These are phyloP conservation scores for Phytoseiulus persimilis DNA, from an alignment of 2,888 invertebrate genomes.

Conservation along the genomic window DNA sequence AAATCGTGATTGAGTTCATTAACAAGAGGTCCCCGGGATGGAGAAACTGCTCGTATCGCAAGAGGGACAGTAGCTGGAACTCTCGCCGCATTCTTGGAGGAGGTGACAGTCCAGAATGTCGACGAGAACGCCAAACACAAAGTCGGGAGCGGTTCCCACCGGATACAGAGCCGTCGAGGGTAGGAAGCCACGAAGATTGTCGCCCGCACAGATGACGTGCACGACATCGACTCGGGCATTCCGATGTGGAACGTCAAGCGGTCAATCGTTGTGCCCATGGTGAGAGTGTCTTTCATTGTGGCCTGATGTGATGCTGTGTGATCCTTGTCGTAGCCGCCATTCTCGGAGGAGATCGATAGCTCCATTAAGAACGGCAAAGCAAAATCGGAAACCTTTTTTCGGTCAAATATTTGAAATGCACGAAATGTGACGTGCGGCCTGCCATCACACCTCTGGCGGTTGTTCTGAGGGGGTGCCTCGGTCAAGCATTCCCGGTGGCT, in stretches of 20 bases:
- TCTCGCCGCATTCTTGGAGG: no score
- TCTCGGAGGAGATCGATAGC: background rate
- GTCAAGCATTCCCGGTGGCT: background rate
- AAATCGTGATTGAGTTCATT: no score
- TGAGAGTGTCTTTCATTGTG: background rate
- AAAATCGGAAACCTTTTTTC: conserved; percentile 14
- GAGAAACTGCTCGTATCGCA: no score
- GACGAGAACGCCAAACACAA: no score
- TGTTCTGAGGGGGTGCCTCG: background rate
- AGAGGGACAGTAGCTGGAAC: no score
- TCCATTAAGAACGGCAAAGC: conserved; percentile 12
- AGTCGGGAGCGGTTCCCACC: background rate
- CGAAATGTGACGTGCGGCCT: conserved; percentile 15
- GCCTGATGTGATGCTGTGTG: background rate
- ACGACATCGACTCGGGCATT: background rate
- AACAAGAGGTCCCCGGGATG: no score
- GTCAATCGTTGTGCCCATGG: background rate
- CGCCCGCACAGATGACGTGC: background rate
- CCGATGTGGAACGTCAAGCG: background rate
- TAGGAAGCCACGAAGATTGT: background rate
- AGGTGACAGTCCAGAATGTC: no score
- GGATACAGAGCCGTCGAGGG: background rate
- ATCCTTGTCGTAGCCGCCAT: background rate
- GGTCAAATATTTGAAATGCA: conserved; percentile 38
- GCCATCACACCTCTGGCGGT: background rate